A percentile compares a stretch with the other conserved stretches of the same genome.
Conservation (phyloP, 2,888 invertebrate species). For the Apamea anceps region DNA sequence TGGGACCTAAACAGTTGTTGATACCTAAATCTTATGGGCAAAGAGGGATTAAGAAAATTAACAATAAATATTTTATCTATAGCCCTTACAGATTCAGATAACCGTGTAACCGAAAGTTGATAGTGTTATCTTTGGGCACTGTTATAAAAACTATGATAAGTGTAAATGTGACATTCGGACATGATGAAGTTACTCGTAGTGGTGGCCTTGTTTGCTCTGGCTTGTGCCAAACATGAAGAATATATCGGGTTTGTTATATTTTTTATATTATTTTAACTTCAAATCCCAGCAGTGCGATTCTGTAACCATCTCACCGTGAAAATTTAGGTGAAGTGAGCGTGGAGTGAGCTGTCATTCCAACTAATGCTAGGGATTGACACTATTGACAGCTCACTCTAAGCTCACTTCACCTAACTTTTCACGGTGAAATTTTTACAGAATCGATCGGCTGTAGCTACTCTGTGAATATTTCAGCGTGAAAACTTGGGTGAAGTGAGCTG, state of each 20-base stretch:
- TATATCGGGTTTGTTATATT: slow-evolving; percentile 78
- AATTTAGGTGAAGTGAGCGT: not conserved
- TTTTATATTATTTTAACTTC: not conserved
- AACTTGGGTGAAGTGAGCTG: too few relatives aligned
- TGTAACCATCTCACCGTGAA: not conserved
- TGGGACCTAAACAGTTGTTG: not conserved
- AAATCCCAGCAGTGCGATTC: not conserved
- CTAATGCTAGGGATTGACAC: too few relatives aligned
- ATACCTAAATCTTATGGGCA: not conserved
- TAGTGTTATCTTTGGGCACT: slow-evolving; percentile 20
- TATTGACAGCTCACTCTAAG: too few relatives aligned
- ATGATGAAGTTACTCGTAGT: slow-evolving; percentile 53
- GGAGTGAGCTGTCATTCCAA: not conserved
- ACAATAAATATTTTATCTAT: slow-evolving; percentile 15
- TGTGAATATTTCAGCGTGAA: not conserved
- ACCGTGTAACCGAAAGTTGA: slow-evolving; percentile 3
- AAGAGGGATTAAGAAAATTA: slow-evolving; percentile 3
- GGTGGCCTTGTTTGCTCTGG: slow-evolving; percentile 69
- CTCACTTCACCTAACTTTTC: too few relatives aligned
- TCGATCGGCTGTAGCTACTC: too few relatives aligned
- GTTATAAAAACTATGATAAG: slow-evolving; percentile 40
- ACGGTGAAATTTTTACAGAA: too few relatives aligned
- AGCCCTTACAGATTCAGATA: slow-evolving; percentile 17
- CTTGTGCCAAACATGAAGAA: slow-evolving; percentile 80
- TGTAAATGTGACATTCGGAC: not conserved